A percentile compares a stretch with the other conserved stretches of the same genome.
phyloP scores from a whole-genome alignment of 2,797 vertebrate genomes.

The Nannoperca obscura region DNA sequence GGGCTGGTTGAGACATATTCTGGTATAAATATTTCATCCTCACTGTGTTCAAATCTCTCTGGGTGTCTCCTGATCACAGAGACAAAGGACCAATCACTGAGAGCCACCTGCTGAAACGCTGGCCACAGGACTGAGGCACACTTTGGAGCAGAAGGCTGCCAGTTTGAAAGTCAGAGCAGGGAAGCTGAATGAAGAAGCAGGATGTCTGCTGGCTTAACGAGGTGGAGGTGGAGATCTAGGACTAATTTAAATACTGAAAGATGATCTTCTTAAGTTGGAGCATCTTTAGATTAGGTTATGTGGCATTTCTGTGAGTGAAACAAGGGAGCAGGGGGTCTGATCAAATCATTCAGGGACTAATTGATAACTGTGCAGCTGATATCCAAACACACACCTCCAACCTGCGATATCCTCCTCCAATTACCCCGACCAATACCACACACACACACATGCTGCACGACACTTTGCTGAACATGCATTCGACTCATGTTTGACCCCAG shows the following conservation, averaged over 20 bases:
- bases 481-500: background rate
- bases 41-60: background rate
- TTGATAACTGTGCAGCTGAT: no score
- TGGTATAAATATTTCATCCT: background rate
- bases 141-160: background rate
- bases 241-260: background rate
- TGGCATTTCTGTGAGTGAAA: background rate
- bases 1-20: background rate
- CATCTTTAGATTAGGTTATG: background rate
- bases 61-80: background rate
- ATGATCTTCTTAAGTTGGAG: background rate
- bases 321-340: background rate
- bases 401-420: no score
- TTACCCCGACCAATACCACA: no score
- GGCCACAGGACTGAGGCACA: background rate
- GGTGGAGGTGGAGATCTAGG: background rate
- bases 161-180: background rate
- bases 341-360: background rate
- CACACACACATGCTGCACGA: background rate
- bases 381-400: background rate
- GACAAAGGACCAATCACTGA: slow-evolving; percentile 4
- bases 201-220: background rate
- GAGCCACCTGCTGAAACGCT: background rate
- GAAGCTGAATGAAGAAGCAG: background rate
- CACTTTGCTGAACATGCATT: background rate